Base-by-base conservation (phyloP, 1,140 invertebrate genomes). In the Drosophila punjabiensis region DNA sequence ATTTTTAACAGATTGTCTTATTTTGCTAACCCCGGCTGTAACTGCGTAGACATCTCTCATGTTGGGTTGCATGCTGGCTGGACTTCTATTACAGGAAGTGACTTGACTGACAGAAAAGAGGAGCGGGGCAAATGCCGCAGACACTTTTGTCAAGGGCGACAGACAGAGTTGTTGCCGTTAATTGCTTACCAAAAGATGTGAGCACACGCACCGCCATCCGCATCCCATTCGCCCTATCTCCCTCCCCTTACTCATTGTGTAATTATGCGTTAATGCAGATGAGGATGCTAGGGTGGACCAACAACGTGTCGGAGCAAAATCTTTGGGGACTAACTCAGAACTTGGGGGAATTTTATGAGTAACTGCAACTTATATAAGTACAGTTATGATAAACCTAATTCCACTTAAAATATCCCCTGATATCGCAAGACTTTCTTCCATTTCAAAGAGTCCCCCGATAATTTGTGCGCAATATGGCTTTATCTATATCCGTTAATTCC, bases 31-130 rank as follows among this genome's bases (percentile, higher is more conserved):
- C 64, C 20, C 39, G 28, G 18, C 64, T 45, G 64, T 66, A 79
- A 52, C 66, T 68, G 70, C 37, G 50, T 53, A 74, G 60, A 75
- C 81, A 75, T 67, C 69, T 56, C 28, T 39, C 48, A 48, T 69
- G 60, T 45, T 56, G 48, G 32, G 76, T 56, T 81, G 85, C 85
- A 85, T 90, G 81, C 61, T 39, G 70, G 62, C 65, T 66, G 79
- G 82, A 41, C 79, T 89, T 89, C 85, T 89, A 90, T 89, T 82
- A 81, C 85, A 89, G 86, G 86, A 89, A 89, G 85, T 90, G 82
- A 90, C 74, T 82, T 87, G 85, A 89, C 85, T 79, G 86, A 64
- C 74, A 67, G 70, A 43, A 35, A 58, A 18, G 45, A 13, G 66
- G 63, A 70, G 52, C 16, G 66, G 62, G 68, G 69, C 56, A 50